phyloP scores from a whole-genome alignment of 2,888 invertebrate species.

The Spicauda simplicius region DNA sequence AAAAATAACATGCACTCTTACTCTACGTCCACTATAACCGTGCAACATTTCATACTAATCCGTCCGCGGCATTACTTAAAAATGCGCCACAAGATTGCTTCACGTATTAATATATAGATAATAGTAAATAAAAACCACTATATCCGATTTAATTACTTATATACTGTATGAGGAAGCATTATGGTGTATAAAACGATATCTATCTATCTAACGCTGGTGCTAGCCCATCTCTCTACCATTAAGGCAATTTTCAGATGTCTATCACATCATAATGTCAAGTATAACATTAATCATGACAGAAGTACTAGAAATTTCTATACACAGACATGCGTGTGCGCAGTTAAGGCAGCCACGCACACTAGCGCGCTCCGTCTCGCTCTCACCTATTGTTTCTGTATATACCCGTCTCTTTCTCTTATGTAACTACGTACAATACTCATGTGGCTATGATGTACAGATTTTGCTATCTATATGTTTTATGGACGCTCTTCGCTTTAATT shows the following conservation, averaged over 20 bases:
- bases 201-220: background rate
- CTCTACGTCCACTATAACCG: too few relatives aligned
- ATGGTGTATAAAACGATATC: background rate
- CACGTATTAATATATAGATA: too few relatives aligned
- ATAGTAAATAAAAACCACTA: too few relatives aligned
- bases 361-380: constrained; percentile 33
- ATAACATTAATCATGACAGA: constrained; percentile 57
- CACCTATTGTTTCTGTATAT: background rate
- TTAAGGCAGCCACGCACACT: constrained; percentile 40
- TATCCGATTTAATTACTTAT: background rate
- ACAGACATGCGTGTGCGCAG: constrained; percentile 35
- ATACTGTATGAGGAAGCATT: background rate
- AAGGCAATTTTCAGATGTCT: constrained; percentile 52
- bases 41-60: too few relatives aligned
- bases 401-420: constrained; percentile 18
- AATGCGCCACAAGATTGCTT: too few relatives aligned
- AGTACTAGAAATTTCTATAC: constrained; percentile 73
- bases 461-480: constrained; percentile 33
- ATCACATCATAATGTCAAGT: constrained; percentile 62
- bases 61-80: too few relatives aligned
- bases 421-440: constrained; percentile 26
- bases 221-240: constrained; percentile 26
- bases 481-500: constrained; percentile 26
- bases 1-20: too few relatives aligned
- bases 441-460: constrained; percentile 18